A percentile compares a stretch with the other conserved stretches of the same genome.
phyloP scores from a whole-genome alignment of 2,113 vertebrate species.

The Tenrec ecaudatus region DNA sequence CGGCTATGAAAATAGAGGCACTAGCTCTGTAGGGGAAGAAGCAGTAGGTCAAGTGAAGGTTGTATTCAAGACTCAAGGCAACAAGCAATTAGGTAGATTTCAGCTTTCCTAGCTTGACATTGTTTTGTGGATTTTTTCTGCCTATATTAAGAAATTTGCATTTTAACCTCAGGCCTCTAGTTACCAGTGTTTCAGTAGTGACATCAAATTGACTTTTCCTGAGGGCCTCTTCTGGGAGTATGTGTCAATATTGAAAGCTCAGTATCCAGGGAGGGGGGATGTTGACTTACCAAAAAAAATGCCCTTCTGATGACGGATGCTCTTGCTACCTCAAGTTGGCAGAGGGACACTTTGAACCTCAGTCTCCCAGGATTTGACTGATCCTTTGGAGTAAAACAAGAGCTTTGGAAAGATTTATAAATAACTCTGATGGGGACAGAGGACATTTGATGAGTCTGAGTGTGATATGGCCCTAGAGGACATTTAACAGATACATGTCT shows the following conservation, averaged over 20 bases:
- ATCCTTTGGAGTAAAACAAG: not conserved
- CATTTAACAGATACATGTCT: not conserved
- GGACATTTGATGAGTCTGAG: too few species aligned
- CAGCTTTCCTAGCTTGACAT: constrained; percentile 38
- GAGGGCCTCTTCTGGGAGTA: constrained; percentile 69
- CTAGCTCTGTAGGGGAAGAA: not conserved
- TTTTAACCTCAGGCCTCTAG: constrained; percentile 73
- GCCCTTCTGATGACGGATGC: constrained; percentile 33
- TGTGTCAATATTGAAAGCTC: constrained; percentile 53
- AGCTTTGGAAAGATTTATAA: not conserved
- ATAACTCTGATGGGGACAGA: not conserved
- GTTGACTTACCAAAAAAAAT: constrained; percentile 64
- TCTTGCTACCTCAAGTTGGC: constrained; percentile 51
- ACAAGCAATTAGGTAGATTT: constrained; percentile 67
- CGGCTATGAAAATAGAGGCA: not conserved
- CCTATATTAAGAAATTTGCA: constrained; percentile 69
- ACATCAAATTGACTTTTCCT: constrained; percentile 73
- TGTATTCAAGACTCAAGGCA: constrained; percentile 66
- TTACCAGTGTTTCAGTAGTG: constrained; percentile 42
- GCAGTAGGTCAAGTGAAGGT: constrained; percentile 18
- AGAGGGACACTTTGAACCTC: constrained; percentile 31
- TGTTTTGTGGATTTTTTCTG: constrained; percentile 63
- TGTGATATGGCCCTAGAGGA: too few species aligned
- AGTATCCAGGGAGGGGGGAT: not conserved
- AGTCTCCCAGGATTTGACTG: not conserved